phyloP scores from a whole-genome alignment of 2,113 vertebrate species.

The Amazona vittata region DNA sequence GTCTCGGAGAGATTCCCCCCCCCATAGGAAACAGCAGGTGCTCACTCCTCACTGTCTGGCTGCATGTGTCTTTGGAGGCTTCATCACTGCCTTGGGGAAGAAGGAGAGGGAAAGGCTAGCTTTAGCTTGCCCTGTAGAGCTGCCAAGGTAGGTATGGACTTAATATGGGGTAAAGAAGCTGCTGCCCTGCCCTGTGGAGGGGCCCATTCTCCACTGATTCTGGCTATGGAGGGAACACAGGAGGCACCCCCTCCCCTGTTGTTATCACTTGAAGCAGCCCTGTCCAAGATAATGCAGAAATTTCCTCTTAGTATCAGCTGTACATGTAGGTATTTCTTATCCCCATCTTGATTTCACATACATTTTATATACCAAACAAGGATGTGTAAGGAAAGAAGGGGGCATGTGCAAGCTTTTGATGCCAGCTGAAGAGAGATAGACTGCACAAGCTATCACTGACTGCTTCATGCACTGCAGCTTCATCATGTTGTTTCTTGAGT shows the following conservation, averaged over 20 bases:
- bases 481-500: neutral
- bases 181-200: neutral
- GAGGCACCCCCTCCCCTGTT: neutral
- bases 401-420: neutral
- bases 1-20: neutral
- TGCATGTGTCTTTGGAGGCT: neutral
- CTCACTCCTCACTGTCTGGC: accelerated
- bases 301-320: neutral
- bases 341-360: neutral
- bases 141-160: neutral
- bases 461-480: neutral
- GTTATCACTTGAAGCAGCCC: neutral
- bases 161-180: neutral
- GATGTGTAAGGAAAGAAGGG: neutral
- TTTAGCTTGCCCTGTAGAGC: neutral
- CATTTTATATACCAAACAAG: neutral
- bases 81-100: accelerated
- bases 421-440: neutral
- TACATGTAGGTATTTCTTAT: neutral
- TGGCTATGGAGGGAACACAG: neutral
- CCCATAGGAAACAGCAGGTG: accelerated
- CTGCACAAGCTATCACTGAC: neutral
- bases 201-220: neutral
- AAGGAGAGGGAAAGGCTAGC: neutral
- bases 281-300: neutral